Base-by-base conservation (phyloP, 2,113 vertebrate species). In the Irena cyanogastra region DNA sequence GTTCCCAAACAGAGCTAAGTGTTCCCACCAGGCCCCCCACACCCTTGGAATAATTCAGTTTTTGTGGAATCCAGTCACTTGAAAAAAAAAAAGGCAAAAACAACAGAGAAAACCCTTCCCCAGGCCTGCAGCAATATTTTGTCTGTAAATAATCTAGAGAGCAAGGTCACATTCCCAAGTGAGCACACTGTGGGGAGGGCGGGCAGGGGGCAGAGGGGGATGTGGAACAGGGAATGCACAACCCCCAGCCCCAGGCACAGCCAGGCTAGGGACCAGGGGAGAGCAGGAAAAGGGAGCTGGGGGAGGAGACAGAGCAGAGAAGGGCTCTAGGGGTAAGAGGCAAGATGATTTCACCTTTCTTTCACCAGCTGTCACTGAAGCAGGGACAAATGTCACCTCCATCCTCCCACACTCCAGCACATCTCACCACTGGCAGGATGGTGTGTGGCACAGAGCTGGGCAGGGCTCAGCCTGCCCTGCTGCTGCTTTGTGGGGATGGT, bases 71-170 rank as follows among this genome's bases (percentile, higher is more conserved):
- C 77, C 70, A 56, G 83, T 74, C 54, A 74, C 54, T 92, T 69
- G 0, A 5, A 28, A 60, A 77, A 77, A 78, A 79, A 79, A 53
- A 57, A 57, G 12, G 47, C 20, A 45, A 78, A 37, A 80, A n/a
- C 37, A 42, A 84, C 41, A 69, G 27, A 94, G 57, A 63, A 83
- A 91, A 77, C 30, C 56, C 52, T 90, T 87, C 94, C 64, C 31
- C 70, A 66, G 42, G 69, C 89, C 91, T 70, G 76, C 68, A 90
- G 94, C 77, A 92, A 63, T 97, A 92, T 97, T 97, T 96, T 96
- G 95, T 95, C 95, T 97, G 96, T 93, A 90, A 95, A 95, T 94
- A 97, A 96, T 89, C 96, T 89, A 50, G 85, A 84, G 94, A 81
- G 63, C 92, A 84, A 97, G 96, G 95, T 94, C 96, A 97, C 94